These are phyloP conservation scores for Dendrocincla tyrannina DNA, from an alignment of 2,797 vertebrate species.

Conservation along the genomic window DNA sequence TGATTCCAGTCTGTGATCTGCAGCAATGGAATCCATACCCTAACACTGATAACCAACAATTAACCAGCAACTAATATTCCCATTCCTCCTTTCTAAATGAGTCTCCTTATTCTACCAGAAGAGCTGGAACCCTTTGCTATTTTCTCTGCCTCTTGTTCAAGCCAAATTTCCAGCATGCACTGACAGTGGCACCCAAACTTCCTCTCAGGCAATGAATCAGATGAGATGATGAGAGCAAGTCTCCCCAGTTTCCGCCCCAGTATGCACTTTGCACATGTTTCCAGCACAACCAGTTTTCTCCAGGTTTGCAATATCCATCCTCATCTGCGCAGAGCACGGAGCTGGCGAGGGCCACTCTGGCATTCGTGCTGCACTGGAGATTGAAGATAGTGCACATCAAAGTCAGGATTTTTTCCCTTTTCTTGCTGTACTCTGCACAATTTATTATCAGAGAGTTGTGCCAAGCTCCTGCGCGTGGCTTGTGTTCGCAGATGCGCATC, in stretches of 20 bases:
- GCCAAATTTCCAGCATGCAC: background rate
- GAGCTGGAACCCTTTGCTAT: background rate
- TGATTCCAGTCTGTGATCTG: background rate
- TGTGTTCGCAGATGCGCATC: accelerated
- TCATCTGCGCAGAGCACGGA: accelerated
- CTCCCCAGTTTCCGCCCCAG: background rate
- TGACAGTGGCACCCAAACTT: accelerated
- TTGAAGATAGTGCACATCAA: conserved; percentile 29
- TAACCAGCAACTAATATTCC: background rate
- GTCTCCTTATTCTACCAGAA: background rate
- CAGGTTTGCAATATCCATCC: background rate
- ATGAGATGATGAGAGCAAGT: background rate
- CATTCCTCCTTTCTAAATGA: background rate
- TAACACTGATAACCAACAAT: background rate
- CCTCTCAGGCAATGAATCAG: background rate
- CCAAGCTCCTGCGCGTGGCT: background rate
- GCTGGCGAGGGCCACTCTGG: background rate
- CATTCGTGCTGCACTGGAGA: background rate
- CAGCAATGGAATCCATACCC: background rate
- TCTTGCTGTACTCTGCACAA: conserved; percentile 2
- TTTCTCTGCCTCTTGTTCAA: background rate
- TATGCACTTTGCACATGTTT: background rate
- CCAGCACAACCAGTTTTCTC: background rate
- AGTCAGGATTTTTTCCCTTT: background rate
- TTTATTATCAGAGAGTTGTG: conserved; percentile 18